These are phyloP conservation scores for Sweltsa coloradensis DNA, from an alignment of 1,140 invertebrate genomes.

Conservation along the genomic window DNA sequence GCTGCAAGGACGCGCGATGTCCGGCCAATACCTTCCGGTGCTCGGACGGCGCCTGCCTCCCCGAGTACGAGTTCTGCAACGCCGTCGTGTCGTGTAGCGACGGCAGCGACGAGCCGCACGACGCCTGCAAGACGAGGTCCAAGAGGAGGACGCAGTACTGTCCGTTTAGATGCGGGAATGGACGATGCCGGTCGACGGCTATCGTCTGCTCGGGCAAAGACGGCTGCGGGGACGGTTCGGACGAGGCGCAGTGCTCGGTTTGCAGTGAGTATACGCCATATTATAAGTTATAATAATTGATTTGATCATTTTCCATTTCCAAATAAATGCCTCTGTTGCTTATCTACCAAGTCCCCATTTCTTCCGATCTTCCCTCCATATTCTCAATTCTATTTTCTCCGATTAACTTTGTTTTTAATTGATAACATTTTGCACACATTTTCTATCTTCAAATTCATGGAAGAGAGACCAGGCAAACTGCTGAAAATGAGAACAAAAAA, in stretches of 20 bases:
- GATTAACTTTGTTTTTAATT: too few species aligned
- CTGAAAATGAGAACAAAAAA: too few species aligned
- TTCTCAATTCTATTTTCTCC: too few species aligned
- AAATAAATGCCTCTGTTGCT: too few species aligned
- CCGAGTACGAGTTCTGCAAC: conserved; percentile 84
- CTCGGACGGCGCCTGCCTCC: conserved; percentile 68
- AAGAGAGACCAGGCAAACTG: too few species aligned
- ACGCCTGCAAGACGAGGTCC: conserved; percentile 46
- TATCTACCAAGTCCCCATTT: too few species aligned
- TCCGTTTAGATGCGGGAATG: conserved; percentile 71
- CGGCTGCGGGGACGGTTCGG: conserved; percentile 79
- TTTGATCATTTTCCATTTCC: too few species aligned
- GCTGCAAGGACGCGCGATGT: conserved; percentile 44
- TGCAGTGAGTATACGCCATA: conserved; percentile 85
- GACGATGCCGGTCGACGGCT: conserved; percentile 72
- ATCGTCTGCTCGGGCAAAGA: conserved; percentile 77
- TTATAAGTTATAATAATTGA: too few species aligned
- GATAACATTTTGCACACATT: too few species aligned
- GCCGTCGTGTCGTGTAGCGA: conserved; percentile 73
- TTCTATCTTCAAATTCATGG: too few species aligned
- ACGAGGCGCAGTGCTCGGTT: conserved; percentile 69
- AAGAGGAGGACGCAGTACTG: conserved; percentile 35
- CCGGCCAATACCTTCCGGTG: conserved; percentile 72
- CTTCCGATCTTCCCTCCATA: too few species aligned
- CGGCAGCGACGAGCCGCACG: conserved; percentile 68